Conservation (phyloP, 2,888 invertebrate species). For the Mythimna lalbum region DNA sequence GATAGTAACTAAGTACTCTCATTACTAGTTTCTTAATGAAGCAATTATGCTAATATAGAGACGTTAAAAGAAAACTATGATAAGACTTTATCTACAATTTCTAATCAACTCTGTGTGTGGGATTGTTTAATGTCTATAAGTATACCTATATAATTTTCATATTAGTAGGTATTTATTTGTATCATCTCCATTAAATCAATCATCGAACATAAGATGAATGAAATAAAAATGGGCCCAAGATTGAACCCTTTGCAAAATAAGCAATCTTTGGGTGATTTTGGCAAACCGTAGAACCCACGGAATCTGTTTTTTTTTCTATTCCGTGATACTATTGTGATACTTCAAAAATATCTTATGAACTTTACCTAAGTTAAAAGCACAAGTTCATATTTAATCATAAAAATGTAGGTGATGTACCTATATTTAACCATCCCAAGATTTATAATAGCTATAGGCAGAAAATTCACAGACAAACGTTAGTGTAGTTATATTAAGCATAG, state of each 20-base stretch:
- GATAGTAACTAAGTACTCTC: constrained; percentile 6
- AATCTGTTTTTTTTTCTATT: too few relatives aligned
- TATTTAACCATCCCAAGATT: background rate
- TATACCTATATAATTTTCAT: background rate
- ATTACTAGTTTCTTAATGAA: constrained; percentile 41
- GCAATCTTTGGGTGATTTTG: background rate
- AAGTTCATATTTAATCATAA: background rate
- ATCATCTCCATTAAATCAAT: background rate
- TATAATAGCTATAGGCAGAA: background rate
- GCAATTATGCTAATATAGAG: constrained; percentile 41
- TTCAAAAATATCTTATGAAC: background rate
- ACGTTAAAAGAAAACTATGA: constrained; percentile 28
- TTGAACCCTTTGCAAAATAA: background rate
- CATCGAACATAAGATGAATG: background rate
- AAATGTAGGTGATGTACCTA: background rate
- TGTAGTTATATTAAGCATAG: background rate
- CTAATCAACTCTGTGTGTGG: constrained; percentile 49
- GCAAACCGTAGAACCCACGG: too few relatives aligned
- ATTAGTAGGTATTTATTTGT: background rate
- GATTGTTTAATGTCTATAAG: constrained; percentile 28
- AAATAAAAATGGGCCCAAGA: background rate
- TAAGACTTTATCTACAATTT: constrained; percentile 39
- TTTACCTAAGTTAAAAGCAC: background rate
- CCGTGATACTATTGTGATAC: background rate
- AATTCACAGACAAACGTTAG: constrained; percentile 17